A percentile compares a stretch with the other conserved stretches of the same genome.
These are phyloP conservation scores for Myiothlypis coronata DNA, from an alignment of 2,797 vertebrate genomes.

Conservation along the genomic window DNA sequence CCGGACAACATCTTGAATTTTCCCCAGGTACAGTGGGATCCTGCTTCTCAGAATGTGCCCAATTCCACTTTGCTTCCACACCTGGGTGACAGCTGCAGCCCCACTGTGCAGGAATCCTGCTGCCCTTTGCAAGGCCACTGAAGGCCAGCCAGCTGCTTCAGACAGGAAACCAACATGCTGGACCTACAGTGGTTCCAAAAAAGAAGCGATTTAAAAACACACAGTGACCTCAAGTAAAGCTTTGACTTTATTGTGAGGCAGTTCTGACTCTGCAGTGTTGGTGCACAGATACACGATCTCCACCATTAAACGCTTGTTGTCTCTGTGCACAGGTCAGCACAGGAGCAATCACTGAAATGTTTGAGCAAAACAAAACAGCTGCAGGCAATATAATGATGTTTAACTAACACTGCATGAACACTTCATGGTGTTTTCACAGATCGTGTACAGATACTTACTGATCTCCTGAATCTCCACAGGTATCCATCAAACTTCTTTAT, in stretches of 20 bases:
- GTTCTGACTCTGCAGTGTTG: background rate
- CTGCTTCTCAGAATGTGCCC: constrained; percentile 52
- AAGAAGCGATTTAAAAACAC: background rate
- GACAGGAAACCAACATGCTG: constrained; percentile 70
- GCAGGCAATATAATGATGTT: background rate
- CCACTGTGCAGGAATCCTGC: constrained; percentile 54
- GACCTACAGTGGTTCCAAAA: constrained; percentile 62
- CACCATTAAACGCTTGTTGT: background rate
- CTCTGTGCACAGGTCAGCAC: background rate
- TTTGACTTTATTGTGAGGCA: background rate
- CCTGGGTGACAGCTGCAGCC: background rate
- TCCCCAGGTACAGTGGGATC: constrained; percentile 70
- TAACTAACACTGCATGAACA: background rate
- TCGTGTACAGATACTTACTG: background rate
- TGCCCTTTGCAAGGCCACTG: constrained; percentile 54
- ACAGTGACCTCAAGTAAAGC: background rate
- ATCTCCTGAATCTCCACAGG: constrained; percentile 70
- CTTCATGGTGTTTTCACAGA: background rate
- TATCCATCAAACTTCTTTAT: constrained; percentile 70
- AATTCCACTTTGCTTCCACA: constrained; percentile 73
- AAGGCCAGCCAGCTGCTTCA: constrained; percentile 59
- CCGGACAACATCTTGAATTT: constrained; percentile 72
- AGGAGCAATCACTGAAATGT: background rate
- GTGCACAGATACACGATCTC: background rate
- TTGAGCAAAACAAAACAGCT: background rate